Percentiles rank a stretch among this genome's conserved stretches.
Evolutionary conservation across 2,113 vertebrate species (phyloP).

Genomic region (Panurus biarmicus): DNA sequence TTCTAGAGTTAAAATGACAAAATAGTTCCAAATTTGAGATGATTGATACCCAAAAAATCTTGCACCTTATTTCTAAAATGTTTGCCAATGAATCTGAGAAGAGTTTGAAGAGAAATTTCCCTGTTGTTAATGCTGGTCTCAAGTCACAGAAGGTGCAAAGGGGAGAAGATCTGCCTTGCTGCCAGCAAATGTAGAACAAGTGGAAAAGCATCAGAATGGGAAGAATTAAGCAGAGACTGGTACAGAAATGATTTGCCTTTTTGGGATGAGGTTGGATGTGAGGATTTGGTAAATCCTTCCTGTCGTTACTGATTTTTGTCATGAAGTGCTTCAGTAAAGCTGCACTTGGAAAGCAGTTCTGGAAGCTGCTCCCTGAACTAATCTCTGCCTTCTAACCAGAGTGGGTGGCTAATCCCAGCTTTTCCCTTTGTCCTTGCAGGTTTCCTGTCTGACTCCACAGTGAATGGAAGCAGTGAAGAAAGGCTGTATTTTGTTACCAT

Average conservation of each 20-base stretch:
- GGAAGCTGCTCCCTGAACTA: neutral
- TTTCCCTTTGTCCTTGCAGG: conserved; percentile 63
- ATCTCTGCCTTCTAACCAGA: neutral
- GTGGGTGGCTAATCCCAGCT: neutral
- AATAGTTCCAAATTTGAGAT: neutral
- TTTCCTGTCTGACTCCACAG: conserved; percentile 67
- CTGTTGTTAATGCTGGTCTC: neutral
- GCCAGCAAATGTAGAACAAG: neutral
- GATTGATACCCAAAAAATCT: neutral
- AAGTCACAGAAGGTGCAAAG: neutral
- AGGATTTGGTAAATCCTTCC: neutral
- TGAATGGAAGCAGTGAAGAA: conserved; percentile 71
- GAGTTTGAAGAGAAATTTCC: neutral
- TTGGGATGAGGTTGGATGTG: neutral
- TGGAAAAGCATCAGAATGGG: neutral
- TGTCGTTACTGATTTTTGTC: neutral
- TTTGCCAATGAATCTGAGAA: neutral
- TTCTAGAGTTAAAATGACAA: neutral
- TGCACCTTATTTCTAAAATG: neutral
- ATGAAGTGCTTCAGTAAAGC: neutral
- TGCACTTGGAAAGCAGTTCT: neutral
- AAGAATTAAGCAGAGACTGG: neutral
- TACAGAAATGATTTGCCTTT: neutral
- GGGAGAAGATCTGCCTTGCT: neutral
- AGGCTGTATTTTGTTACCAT: conserved; percentile 68